These are phyloP conservation scores for Terebella lapidaria DNA, from an alignment of 2,888 invertebrate genomes.

Conservation along the genomic window DNA sequence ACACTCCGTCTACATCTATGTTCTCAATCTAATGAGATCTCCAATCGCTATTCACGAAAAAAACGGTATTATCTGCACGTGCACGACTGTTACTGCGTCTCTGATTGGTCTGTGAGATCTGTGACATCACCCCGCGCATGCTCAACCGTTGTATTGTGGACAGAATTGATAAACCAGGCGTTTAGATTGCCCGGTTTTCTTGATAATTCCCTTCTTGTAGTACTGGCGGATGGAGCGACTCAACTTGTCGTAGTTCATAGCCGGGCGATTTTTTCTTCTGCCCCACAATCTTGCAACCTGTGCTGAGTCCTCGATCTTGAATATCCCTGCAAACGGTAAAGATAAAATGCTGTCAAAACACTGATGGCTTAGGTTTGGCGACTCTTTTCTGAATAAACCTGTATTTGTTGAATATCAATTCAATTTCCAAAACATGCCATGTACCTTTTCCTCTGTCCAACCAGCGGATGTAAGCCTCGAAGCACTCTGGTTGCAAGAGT, in stretches of 20 bases:
- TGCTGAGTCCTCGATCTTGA: slow-evolving; percentile 98
- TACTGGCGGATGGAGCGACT: slow-evolving; percentile 96
- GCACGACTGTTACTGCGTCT: too few species aligned
- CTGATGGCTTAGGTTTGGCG: neutral
- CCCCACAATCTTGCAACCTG: slow-evolving; percentile 98
- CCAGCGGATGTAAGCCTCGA: slow-evolving; percentile 96
- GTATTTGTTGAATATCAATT: neutral
- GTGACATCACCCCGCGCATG: too few species aligned
- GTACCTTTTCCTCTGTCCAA: slow-evolving; percentile 80
- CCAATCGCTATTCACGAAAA: too few species aligned
- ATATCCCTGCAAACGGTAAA: slow-evolving; percentile 59
- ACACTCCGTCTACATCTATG: too few species aligned
- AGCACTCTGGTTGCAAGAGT: slow-evolving; percentile 77
- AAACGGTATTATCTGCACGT: too few species aligned
- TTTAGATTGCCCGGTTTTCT: slow-evolving; percentile 96
- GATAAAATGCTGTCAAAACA: neutral
- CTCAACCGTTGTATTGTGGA: slow-evolving; percentile 71
- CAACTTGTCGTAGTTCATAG: slow-evolving; percentile 99
- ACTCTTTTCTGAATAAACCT: neutral
- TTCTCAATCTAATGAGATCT: too few species aligned
- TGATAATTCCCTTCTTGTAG: slow-evolving; percentile 94
- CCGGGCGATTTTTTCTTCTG: slow-evolving; percentile 92
- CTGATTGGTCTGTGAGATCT: too few species aligned
- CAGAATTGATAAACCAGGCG: slow-evolving; percentile 98
- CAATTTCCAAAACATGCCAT: too few species aligned